phyloP scores from a whole-genome alignment of 1,140 invertebrate species.

The Dendrolimus punctatus region DNA sequence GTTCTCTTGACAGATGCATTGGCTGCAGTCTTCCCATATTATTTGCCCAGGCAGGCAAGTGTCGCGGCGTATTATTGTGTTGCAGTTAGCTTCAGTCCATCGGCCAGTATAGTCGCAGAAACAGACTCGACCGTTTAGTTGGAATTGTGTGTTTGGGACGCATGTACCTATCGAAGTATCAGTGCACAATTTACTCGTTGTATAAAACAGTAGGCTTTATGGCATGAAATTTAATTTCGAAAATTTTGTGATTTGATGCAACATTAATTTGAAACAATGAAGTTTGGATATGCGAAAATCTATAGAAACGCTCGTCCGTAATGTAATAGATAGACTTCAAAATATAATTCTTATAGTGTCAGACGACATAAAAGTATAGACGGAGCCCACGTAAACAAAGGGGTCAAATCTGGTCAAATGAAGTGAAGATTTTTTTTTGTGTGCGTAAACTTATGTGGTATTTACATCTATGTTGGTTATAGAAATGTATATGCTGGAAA shows the following conservation, averaged over 20 bases:
- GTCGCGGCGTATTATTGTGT: slow-evolving; percentile 22
- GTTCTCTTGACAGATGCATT: slow-evolving; percentile 43
- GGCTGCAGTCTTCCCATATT: slow-evolving; percentile 37
- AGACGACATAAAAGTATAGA: no score
- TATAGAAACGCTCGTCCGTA: no score
- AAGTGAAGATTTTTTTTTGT: no score
- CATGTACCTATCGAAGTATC: slow-evolving; percentile 31
- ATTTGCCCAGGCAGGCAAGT: slow-evolving; percentile 36
- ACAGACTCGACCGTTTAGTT: slow-evolving; percentile 36
- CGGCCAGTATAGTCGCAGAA: slow-evolving; percentile 33
- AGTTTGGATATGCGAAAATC: no score
- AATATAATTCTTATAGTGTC: no score
- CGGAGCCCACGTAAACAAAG: no score
- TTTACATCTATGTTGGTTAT: no score
- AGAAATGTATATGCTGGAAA: no score
- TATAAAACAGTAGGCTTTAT: neutral
- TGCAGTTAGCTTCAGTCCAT: slow-evolving; percentile 36
- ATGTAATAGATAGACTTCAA: no score
- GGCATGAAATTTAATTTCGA: neutral
- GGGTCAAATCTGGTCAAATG: no score
- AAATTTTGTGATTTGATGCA: neutral
- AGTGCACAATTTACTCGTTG: neutral
- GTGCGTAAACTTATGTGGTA: no score
- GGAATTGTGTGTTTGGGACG: slow-evolving; percentile 36
- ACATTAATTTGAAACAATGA: no score